Conservation (phyloP, 1,140 invertebrate genomes). For the Meloidogyne chitwoodi region DNA sequence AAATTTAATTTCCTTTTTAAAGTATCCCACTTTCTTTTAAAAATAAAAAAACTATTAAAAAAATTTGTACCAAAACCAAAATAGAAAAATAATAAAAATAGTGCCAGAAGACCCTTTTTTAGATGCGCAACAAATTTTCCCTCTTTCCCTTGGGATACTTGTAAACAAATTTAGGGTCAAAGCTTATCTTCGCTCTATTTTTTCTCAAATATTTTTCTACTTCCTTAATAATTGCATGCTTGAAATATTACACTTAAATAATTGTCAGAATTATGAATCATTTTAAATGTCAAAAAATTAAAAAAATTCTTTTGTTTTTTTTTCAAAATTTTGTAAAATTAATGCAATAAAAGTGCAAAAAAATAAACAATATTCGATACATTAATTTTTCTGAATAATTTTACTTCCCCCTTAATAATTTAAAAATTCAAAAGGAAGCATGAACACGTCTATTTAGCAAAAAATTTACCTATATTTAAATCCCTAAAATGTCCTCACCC, state of each 20-base stretch:
- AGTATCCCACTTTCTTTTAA: background rate
- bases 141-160: background rate
- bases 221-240: background rate
- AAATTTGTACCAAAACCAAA: background rate
- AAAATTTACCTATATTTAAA: background rate
- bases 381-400: background rate
- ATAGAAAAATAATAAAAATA: background rate
- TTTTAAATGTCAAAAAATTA: background rate
- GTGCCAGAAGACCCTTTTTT: background rate
- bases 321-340: background rate
- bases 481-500: background rate
- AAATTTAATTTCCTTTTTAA: no score
- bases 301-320: no score
- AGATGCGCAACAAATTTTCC: background rate
- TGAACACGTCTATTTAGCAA: no score
- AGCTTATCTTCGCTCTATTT: background rate
- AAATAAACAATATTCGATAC: background rate
- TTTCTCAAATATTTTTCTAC: background rate
- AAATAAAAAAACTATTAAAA: background rate
- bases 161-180: background rate
- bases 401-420: no score
- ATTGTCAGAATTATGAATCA: background rate
- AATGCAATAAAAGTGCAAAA: no score
- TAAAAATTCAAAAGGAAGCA: no score
- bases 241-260: background rate